Evolutionary conservation across 2,888 invertebrate genomes (phyloP), one percentile per base, ranked within the genome.

Genomic region (Pyrocoelia pectoralis): DNA sequence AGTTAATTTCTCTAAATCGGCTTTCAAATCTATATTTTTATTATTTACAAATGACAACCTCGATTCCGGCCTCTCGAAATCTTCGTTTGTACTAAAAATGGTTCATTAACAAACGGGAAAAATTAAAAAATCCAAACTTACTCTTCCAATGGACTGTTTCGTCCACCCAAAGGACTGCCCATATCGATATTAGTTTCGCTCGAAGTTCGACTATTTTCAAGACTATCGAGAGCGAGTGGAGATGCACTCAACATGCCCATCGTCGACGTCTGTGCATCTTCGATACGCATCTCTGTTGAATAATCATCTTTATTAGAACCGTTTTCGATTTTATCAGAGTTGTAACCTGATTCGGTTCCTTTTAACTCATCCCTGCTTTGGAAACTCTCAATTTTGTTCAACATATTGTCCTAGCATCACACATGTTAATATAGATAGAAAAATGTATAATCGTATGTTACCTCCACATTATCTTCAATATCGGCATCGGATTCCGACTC

Each of bases 401-500:
- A 6, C 41, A 43, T 43, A 15, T 15, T 15, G 8, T 43, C 41
- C 41, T 43, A 15, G 2, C 3, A 38, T 8, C 38, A 38, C 3
- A 9, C 8, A 24, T 8, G 8, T 24, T n/a, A n/a, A 38, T 38
- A n/a, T 38, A 3, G 12, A 38, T 38, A 38, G n/a, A 9, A 38
- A 38, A 12, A 2, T 3, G 3, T 38, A 3, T 12, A 38, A 38
- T 5, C n/a, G 10, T 38, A n/a, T n/a, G n/a, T 61, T 68, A 77
- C 88, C 67, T 90, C 88, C 0, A 89, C 80, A 75, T 93, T 93
- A 74, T 93, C 93, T 79, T 93, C 93, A 0, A 93, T 86, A 74
- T 93, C 93, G 0, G 93, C 92, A 76, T 93, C 93, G 1, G 91
- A 92, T 74, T 90, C 88, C n/a, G 86, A 85, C 13, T 87, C 86